phyloP scores from a whole-genome alignment of 1,140 invertebrate genomes.

The Leucophenga varia region DNA sequence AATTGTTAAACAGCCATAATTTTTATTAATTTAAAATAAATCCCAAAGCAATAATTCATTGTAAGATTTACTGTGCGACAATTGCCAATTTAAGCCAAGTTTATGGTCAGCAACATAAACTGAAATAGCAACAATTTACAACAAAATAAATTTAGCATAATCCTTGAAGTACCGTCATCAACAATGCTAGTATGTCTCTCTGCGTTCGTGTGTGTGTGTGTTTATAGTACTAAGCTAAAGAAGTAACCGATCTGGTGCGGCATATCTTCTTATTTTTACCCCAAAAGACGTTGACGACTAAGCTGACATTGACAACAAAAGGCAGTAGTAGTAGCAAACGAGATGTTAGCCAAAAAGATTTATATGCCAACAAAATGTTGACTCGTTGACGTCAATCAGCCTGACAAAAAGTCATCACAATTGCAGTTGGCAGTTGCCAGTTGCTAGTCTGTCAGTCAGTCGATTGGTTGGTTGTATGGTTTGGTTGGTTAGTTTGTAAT shows the following conservation, averaged over 20 bases:
- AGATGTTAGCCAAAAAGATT: slow-evolving; percentile 45
- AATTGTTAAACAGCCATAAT: neutral
- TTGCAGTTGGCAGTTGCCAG: slow-evolving; percentile 30
- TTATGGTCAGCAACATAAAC: slow-evolving; percentile 24
- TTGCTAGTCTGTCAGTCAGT: slow-evolving; percentile 46
- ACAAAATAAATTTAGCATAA: slow-evolving; percentile 26
- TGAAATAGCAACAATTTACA: slow-evolving; percentile 11
- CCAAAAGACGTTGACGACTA: no score
- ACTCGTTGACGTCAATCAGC: slow-evolving; percentile 50
- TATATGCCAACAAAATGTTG: slow-evolving; percentile 40
- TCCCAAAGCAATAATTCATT: slow-evolving; percentile 42
- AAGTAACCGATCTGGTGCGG: no score
- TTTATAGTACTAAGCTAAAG: no score
- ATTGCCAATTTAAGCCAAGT: slow-evolving; percentile 51
- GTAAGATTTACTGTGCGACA: slow-evolving; percentile 44
- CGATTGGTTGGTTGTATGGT: no score
- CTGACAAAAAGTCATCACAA: slow-evolving; percentile 53
- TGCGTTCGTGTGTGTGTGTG: no score
- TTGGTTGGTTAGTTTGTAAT: no score
- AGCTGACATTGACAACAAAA: no score
- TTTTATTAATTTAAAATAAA: slow-evolving; percentile 26
- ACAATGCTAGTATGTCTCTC: no score
- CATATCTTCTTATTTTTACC: no score
- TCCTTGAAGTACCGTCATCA: slow-evolving; percentile 13
- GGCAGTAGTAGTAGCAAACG: no score